These are phyloP conservation scores for Drosophila nikananu DNA, from an alignment of 1,140 invertebrate genomes.

Conservation along the genomic window DNA sequence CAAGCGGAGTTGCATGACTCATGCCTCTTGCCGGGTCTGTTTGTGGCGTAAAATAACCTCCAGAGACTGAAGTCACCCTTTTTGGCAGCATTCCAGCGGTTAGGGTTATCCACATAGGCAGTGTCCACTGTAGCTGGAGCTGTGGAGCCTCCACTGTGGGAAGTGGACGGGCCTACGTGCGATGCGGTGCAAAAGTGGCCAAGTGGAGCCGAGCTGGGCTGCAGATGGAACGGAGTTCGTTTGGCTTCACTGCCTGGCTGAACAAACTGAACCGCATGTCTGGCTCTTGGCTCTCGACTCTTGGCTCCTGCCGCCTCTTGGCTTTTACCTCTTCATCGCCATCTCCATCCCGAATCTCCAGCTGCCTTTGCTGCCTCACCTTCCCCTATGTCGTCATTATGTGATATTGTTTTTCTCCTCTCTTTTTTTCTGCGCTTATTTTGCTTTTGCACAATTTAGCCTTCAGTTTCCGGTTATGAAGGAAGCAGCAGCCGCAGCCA, in stretches of 20 bases:
- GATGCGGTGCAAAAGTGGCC: slow-evolving; percentile 34
- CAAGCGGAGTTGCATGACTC: slow-evolving; percentile 19
- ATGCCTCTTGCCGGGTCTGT: slow-evolving; percentile 1
- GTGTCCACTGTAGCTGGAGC: slow-evolving; percentile 29
- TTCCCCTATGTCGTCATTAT: slow-evolving; percentile 46
- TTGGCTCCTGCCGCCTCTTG: slow-evolving; percentile 30
- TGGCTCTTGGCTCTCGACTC: slow-evolving; percentile 35
- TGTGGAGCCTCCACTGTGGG: slow-evolving; percentile 38
- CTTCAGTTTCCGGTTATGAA: slow-evolving; percentile 84
- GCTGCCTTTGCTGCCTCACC: slow-evolving; percentile 35
- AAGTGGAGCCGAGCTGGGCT: slow-evolving; percentile 34
- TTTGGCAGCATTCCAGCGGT: slow-evolving; percentile 14
- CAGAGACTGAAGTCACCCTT: slow-evolving; percentile 19
- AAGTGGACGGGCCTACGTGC: slow-evolving; percentile 54
- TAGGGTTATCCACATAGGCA: slow-evolving; percentile 16
- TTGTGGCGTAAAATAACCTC: neutral
- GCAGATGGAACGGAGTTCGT: slow-evolving; percentile 53
- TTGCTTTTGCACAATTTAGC: slow-evolving; percentile 76
- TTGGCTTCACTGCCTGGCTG: slow-evolving; percentile 45
- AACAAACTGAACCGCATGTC: slow-evolving; percentile 44
- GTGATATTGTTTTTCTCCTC: slow-evolving; percentile 33
- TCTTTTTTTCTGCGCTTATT: slow-evolving; percentile 57
- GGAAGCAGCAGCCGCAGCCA: slow-evolving; percentile 61
- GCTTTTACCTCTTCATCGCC: slow-evolving; percentile 38
- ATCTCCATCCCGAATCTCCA: slow-evolving; percentile 34